These are phyloP conservation scores for Phrynosoma blainvillii DNA, from an alignment of 2,113 vertebrate species.

Conservation along the genomic window DNA sequence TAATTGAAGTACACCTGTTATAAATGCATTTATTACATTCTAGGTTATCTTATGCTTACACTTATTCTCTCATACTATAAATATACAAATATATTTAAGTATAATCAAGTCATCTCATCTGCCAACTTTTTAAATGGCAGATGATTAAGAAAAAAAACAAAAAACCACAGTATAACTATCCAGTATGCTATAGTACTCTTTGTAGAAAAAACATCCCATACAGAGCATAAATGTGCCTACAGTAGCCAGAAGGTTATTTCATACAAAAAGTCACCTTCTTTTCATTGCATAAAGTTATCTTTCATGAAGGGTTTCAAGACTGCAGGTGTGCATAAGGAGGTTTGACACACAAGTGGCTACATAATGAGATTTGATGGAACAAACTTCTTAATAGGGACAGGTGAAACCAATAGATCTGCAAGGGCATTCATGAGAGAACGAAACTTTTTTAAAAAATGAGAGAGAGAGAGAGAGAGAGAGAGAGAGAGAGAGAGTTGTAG, in stretches of 20 bases:
- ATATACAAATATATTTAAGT: slow-evolving; percentile 10
- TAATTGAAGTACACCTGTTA: no score
- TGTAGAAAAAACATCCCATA: slow-evolving; percentile 22
- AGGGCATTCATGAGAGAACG: slow-evolving; percentile 30
- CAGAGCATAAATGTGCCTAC: slow-evolving; percentile 43
- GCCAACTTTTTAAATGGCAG: slow-evolving; percentile 11
- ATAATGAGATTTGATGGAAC: slow-evolving; percentile 54
- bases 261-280: slow-evolving; percentile 33
- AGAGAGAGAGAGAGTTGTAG: background rate
- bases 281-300: slow-evolving; percentile 49
- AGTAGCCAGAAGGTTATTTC: slow-evolving; percentile 29
- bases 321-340: slow-evolving; percentile 46
- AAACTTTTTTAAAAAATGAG: slow-evolving; percentile 8
- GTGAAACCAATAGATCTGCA: slow-evolving; percentile 44
- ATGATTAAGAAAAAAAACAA: background rate
- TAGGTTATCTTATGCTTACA: background rate
- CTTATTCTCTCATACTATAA: background rate
- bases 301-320: slow-evolving; percentile 53
- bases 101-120: background rate
- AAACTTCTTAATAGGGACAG: slow-evolving; percentile 39
- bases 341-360: slow-evolving; percentile 46
- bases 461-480: no score
- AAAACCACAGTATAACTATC: slow-evolving; percentile 27
- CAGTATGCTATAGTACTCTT: slow-evolving; percentile 22
- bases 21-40: background rate